Evolutionary conservation across 35 echinoderm and acorn worm genomes (phyloP).

Genomic region (Apostichopus parvimensis): DNA sequence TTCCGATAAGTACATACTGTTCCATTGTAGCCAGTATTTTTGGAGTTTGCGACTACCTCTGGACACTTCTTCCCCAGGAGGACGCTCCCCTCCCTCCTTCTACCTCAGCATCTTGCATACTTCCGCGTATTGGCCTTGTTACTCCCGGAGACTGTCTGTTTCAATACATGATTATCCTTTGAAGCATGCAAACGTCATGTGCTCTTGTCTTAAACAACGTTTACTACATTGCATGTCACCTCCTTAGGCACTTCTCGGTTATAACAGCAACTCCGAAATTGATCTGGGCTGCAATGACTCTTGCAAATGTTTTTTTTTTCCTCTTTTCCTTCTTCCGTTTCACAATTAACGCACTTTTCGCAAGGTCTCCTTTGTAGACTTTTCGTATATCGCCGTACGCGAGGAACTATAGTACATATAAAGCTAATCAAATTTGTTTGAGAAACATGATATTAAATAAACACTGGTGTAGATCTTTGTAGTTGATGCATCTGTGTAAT

Average conservation of each 20-base stretch:
- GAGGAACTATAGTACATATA: no score
- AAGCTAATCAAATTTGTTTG: no score
- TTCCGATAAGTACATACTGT: background rate
- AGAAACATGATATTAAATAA: no score
- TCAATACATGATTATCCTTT: background rate
- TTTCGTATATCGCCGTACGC: no score
- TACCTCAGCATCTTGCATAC: background rate
- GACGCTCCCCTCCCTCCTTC: background rate
- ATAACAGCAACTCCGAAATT: background rate
- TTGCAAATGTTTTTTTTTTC: background rate
- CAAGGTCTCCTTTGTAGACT: conserved; percentile 39
- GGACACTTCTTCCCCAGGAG: background rate
- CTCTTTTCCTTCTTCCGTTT: background rate
- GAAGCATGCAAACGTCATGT: background rate
- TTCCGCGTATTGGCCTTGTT: background rate
- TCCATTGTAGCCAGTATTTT: conserved; percentile 9
- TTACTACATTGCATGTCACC: background rate
- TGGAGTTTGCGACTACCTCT: background rate
- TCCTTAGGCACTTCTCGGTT: background rate
- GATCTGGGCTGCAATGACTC: background rate
- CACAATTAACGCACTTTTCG: background rate
- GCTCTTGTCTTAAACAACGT: background rate
- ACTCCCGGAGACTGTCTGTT: background rate
- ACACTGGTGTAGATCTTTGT: no score
- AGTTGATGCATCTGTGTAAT: no score